Evolutionary conservation across 2,113 vertebrate species (phyloP), one percentile per base, ranked within the genome.

Genomic region (Candoia aspera): DNA sequence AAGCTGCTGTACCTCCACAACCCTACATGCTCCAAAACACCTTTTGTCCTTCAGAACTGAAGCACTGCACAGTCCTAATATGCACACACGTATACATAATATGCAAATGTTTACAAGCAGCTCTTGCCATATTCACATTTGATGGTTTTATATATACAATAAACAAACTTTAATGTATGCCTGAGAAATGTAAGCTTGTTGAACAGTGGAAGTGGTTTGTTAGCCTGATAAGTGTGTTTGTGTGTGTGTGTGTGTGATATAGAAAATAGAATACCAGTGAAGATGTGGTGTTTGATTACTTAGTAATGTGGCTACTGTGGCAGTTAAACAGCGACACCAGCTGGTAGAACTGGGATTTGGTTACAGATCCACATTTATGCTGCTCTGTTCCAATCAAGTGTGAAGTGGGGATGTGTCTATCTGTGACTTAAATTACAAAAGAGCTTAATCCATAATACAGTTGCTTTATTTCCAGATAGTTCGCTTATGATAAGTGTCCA

Each of bases 271-370:
- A 49, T 33, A 59, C 17, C 13, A 79, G 15, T 5, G 91, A 29
- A 54, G 13, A 17, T 92, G 87, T 42, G 49, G 95, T 60, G 93
- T 42, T 12, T 93, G 6, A 57, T 15, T 93, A 15, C 37, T 92
- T 88, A 26, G 54, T 0, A 83, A 11, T 62, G 68, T 60, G 49
- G 33, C 0, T 62, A 23, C 2, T 91, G n/a, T n/a, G n/a, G 93
- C 94, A 92, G 95, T 92, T 95, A 91, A 97, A 96, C 91, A 96
- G 96, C 96, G 96, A 96, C 96, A 95, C 95, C 23, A 62, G 93
- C 96, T 93, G 96, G 96, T 88, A 73, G 73, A 29, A 46, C 92
- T 54, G 23, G 90, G 95, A 94, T 92, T 92, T n/a, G 1, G 5
- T 24, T 84, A 49, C 57, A 92, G n/a, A 83, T 17, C 17, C 46